Percentiles rank a stretch among this genome's conserved stretches.
Evolutionary conservation across 2,888 invertebrate genomes (phyloP).

Genomic region (Lepidocyrtoides sp.): DNA sequence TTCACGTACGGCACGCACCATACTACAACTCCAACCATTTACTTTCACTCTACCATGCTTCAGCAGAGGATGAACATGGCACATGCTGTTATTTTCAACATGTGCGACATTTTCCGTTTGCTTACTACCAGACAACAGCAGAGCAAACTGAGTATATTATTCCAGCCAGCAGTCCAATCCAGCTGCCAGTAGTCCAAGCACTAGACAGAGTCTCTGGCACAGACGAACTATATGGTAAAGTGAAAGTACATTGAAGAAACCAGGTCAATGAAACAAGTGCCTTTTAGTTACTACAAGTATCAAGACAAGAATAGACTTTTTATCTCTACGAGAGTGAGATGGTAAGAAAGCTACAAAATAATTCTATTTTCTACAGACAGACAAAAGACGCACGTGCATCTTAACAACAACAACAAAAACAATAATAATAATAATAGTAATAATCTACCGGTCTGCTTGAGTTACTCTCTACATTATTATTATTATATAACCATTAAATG

Average conservation of each 20-base stretch:
- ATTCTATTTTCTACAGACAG: no score
- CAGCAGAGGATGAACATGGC: neutral
- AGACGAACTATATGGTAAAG: neutral
- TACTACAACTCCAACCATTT: constrained; percentile 8
- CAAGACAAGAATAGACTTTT: constrained; percentile 15
- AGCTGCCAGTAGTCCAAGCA: neutral
- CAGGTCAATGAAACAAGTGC: constrained; percentile 38
- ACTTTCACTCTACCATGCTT: neutral
- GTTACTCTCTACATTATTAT: constrained; percentile 1
- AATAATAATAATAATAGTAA: no score
- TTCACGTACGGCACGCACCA: neutral
- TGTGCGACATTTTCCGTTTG: no score
- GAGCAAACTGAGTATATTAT: no score
- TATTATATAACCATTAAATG: no score
- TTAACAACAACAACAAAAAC: no score
- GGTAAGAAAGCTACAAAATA: no score
- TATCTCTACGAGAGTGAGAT: no score
- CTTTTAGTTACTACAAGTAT: neutral
- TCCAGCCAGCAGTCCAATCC: no score
- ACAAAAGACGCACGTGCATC: neutral
- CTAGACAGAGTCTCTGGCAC: neutral
- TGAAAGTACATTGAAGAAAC: constrained; percentile 21
- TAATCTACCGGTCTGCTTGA: neutral
- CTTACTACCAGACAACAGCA: no score
- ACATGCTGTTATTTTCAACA: no score